Base-by-base conservation (phyloP, 2,113 vertebrate genomes). In the Onychorhynchus coronatus region DNA sequence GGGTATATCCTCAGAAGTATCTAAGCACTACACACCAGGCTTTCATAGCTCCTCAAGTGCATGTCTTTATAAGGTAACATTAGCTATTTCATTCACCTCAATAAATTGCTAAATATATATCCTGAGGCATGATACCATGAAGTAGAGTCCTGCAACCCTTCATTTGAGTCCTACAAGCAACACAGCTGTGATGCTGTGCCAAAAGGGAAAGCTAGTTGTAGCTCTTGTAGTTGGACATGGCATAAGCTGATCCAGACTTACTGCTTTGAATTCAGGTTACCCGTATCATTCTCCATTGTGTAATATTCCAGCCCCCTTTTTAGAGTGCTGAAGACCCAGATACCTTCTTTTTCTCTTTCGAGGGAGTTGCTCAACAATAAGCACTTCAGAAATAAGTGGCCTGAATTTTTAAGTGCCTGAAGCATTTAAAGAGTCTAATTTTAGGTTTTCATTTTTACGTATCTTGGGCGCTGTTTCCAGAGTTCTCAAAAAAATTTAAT, bases 381-480 rank as follows among this genome's bases (percentile, higher is more conserved):
- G n/a, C 39, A 77, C 42, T 94, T 96, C 88, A 91, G 81, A 97
- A 96, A 85, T 62, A 89, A 84, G 52, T 87, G 85, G 33, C 85
- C 93, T 92, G 50, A 73, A 74, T 96, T 94, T 95, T 92, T 86
- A 95, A 84, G 63, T 72, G 76, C 56, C 73, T 84, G 72, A 78
- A 59, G 92, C 63, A 94, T 78, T 65, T 75, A 91, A 76, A 90
- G 89, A 74, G 15, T 39, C 92, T 96, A 93, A 84, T 86, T 96
- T 95, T 84, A 92, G 90, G 13, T 1, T 66, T 87, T 81, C 85
- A 85, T 90, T 95, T 95, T 95, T 74, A 90, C 96, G 23, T 55
- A 42, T 65, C 93, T 94, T 88, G 67, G 58, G 49, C 62, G 53
- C 49, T 68, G 73, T 95, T 94, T 95, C 91, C 66, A 85, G 74